These are phyloP conservation scores for Cossypha caffra DNA, from an alignment of 2,797 vertebrate species.

Conservation along the genomic window DNA sequence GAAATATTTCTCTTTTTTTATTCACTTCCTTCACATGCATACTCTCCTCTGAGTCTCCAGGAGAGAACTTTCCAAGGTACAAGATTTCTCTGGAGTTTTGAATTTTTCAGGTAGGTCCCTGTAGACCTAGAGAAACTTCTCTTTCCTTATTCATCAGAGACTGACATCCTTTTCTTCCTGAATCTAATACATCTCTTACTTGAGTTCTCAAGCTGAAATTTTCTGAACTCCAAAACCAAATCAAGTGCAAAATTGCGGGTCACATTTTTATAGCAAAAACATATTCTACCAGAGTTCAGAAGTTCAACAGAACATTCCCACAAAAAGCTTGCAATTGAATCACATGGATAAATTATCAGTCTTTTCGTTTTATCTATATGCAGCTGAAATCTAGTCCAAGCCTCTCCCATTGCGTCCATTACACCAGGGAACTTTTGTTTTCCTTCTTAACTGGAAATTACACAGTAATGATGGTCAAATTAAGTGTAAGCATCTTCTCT, in stretches of 20 bases:
- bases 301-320: background rate
- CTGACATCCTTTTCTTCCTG: background rate
- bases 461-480: constrained; percentile 15
- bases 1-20: background rate
- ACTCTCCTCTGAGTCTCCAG: background rate
- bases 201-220: background rate
- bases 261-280: background rate
- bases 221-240: constrained; percentile 24
- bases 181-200: background rate
- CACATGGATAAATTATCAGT: background rate
- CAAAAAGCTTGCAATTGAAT: background rate
- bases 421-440: constrained; percentile 38
- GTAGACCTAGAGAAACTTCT: background rate
- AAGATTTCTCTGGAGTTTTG: background rate
- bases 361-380: constrained; percentile 13
- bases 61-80: background rate
- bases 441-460: constrained; percentile 61
- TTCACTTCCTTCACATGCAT: background rate
- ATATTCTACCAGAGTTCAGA: background rate
- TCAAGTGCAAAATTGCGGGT: background rate
- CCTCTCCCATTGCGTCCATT: constrained; percentile 7
- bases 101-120: background rate
- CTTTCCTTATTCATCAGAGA: background rate
- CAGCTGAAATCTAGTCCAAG: constrained; percentile 3
- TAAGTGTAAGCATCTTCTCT: constrained; percentile 8